Percentiles rank a stretch among this genome's conserved stretches.
phyloP scores from a whole-genome alignment of 2,888 invertebrate genomes.

The Pollenia labialis region DNA sequence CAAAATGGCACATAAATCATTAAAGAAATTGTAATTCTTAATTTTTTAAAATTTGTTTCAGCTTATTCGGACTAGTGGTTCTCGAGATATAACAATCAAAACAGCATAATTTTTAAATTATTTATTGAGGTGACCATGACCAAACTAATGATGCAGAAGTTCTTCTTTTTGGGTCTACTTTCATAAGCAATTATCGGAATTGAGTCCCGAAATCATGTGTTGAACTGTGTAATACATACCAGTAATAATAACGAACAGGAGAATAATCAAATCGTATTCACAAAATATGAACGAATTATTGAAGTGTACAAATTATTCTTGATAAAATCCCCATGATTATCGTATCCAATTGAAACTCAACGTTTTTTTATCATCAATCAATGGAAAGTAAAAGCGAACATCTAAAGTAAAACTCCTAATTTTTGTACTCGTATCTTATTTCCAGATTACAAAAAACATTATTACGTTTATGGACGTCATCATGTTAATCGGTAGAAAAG shows the following conservation, averaged over 20 bases:
- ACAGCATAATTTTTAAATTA: too few relatives aligned
- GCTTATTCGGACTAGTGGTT: too few relatives aligned
- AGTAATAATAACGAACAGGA: not conserved
- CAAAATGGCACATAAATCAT: too few relatives aligned
- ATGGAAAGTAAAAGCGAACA: not conserved
- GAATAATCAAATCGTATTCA: constrained; percentile 6
- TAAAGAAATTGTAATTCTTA: too few relatives aligned
- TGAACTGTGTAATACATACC: too few relatives aligned
- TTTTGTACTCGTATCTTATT: not conserved
- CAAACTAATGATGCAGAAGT: too few relatives aligned
- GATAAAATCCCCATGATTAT: constrained; percentile 32
- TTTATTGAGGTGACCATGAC: too few relatives aligned
- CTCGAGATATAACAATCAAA: too few relatives aligned
- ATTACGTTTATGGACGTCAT: not conserved
- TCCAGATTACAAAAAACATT: not conserved
- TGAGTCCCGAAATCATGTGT: too few relatives aligned
- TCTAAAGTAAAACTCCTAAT: not conserved
- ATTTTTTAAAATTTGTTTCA: too few relatives aligned
- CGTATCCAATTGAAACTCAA: not conserved
- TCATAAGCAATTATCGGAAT: too few relatives aligned
- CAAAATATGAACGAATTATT: constrained; percentile 34
- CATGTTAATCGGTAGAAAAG: not conserved
- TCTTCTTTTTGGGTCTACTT: too few relatives aligned
- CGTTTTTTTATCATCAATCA: not conserved
- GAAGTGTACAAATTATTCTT: constrained; percentile 39